Percentiles rank a stretch among this genome's conserved stretches.
phyloP scores from a whole-genome alignment of 2,113 vertebrate species.

The Aramus guarauna region DNA sequence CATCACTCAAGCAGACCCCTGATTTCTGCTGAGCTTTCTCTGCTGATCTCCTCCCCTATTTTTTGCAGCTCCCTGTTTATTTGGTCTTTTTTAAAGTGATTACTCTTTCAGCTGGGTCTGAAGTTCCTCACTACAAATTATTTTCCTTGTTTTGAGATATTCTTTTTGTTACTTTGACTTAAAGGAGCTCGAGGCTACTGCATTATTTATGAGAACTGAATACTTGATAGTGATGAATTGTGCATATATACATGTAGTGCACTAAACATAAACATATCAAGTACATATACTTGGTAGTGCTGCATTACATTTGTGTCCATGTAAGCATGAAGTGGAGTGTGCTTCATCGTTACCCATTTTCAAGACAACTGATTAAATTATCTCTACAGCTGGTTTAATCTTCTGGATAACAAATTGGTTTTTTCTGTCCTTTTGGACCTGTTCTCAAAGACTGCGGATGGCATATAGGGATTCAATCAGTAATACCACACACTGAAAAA shows the following conservation, averaged over 20 bases:
- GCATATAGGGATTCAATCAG: background rate
- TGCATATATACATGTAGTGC: background rate
- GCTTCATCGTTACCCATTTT: background rate
- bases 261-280: background rate
- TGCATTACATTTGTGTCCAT: background rate
- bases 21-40: background rate
- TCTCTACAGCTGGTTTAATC: background rate
- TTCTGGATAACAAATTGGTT: background rate
- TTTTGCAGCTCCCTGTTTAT: background rate
- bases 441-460: background rate
- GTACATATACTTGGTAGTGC: background rate
- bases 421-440: background rate
- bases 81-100: background rate
- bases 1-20: background rate
- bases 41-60: background rate
- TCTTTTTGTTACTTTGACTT: background rate
- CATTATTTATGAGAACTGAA: background rate
- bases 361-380: slow-evolving; percentile 8
- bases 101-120: background rate
- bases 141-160: background rate
- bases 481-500: background rate
- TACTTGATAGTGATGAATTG: background rate
- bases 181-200: background rate
- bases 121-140: background rate
- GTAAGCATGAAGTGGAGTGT: background rate